Percentiles rank a stretch among this genome's conserved stretches.
These are phyloP conservation scores for Perizoma affinitatum DNA, from an alignment of 2,888 invertebrate genomes.

Conservation along the genomic window DNA sequence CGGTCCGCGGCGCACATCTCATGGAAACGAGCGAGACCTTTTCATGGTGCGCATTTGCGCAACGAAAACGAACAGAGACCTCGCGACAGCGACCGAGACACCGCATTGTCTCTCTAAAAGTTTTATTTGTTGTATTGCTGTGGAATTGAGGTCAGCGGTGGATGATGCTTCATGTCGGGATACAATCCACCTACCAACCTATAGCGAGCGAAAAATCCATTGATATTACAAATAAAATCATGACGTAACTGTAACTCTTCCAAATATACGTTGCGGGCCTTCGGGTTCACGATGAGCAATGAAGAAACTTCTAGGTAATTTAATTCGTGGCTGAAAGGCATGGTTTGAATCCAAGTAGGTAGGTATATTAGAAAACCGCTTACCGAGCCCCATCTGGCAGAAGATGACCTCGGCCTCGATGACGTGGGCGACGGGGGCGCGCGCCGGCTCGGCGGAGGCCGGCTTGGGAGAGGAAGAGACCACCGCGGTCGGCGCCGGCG, in stretches of 20 bases:
- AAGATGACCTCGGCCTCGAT: constrained; percentile 88
- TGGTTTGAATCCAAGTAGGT: neutral
- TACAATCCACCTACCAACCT: no score
- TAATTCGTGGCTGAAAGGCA: neutral
- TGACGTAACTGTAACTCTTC: constrained; percentile 10
- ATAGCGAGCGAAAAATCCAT: neutral
- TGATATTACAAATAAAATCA: constrained; percentile 18
- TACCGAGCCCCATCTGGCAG: constrained; percentile 89
- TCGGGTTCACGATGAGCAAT: constrained; percentile 9
- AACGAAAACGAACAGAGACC: neutral
- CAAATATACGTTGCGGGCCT: neutral
- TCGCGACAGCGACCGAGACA: no score
- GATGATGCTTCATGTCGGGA: no score
- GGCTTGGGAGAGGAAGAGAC: constrained; percentile 40
- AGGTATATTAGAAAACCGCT: constrained; percentile 47
- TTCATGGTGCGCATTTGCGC: constrained; percentile 4
- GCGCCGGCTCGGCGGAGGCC: constrained; percentile 49
- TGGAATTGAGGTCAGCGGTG: no score
- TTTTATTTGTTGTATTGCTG: no score
- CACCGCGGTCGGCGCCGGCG: constrained; percentile 50
- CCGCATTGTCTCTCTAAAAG: no score
- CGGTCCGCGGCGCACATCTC: constrained; percentile 41
- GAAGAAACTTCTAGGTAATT: neutral
- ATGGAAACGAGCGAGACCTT: neutral
- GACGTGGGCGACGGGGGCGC: constrained; percentile 73